A percentile compares a stretch with the other conserved stretches of the same genome.
Evolutionary conservation across 2,888 invertebrate species (phyloP).

Genomic region (Callinectes sapidus): DNA sequence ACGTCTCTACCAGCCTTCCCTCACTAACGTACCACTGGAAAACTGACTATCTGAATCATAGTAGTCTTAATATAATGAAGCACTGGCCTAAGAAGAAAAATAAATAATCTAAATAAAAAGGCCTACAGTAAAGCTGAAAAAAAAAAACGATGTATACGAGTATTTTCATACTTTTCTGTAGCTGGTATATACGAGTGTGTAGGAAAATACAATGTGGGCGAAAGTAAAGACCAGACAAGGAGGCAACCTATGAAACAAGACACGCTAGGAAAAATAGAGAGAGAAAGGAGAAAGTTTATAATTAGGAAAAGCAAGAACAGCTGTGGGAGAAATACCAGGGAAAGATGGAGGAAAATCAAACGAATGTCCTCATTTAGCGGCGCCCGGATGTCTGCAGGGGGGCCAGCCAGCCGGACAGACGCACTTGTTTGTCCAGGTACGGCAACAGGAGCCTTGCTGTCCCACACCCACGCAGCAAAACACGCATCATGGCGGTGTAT

Average conservation of each 20-base stretch:
- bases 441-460: not conserved
- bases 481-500: not conserved
- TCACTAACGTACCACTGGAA: not conserved
- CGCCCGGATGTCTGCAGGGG: conserved; percentile 4
- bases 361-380: not conserved
- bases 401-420: conserved; percentile 22
- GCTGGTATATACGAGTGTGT: not conserved
- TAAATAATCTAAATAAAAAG: no score
- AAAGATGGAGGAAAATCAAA: not conserved
- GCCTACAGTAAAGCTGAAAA: no score
- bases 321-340: not conserved
- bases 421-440: not conserved
- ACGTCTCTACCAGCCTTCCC: not conserved
- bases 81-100: not conserved
- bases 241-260: not conserved
- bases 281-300: not conserved
- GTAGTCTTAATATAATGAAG: no score
- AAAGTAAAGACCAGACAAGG: not conserved
- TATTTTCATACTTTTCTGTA: not conserved
- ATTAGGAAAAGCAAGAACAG: not conserved
- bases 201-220: not conserved
- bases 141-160: not conserved
- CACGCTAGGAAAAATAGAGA: not conserved
- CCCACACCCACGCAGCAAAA: not conserved
- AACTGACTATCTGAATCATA: no score